phyloP scores from a whole-genome alignment of 2,797 vertebrate species.

The Galagoides demidoff region DNA sequence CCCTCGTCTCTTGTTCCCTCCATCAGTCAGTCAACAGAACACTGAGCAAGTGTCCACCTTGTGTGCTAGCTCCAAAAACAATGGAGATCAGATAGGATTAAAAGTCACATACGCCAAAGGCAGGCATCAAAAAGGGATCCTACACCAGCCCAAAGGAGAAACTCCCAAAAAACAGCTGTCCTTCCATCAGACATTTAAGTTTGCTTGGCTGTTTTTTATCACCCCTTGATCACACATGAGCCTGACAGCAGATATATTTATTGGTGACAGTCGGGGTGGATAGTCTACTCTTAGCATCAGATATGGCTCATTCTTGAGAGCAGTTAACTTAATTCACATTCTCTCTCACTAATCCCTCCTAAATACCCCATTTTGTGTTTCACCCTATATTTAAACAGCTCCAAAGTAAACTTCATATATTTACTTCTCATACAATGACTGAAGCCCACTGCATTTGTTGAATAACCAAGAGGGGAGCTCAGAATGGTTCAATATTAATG shows the following conservation, averaged over 20 bases:
- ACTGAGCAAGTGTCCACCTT: not conserved
- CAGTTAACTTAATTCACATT: not conserved
- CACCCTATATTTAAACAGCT: not conserved
- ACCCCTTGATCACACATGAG: accelerated
- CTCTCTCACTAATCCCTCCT: not conserved
- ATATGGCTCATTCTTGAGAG: not conserved
- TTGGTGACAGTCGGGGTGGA: not conserved
- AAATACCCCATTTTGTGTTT: not conserved
- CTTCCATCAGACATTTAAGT: not conserved
- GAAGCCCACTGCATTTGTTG: not conserved
- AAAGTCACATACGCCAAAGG: not conserved
- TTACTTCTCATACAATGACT: not conserved
- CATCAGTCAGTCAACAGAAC: not conserved
- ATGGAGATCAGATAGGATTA: not conserved
- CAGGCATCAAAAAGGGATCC: not conserved
- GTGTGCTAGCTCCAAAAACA: not conserved
- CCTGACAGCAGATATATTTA: not conserved
- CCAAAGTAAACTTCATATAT: not conserved
- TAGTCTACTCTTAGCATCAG: not conserved
- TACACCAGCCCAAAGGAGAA: not conserved
- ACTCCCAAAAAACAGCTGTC: not conserved
- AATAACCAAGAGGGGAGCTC: not conserved
- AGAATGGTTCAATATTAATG: not conserved
- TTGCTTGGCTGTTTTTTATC: not conserved
- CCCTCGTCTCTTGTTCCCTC: not conserved